Evolutionary conservation across 2,113 vertebrate species (phyloP), one percentile per base, ranked within the genome.

Genomic region (Columbina picui): DNA sequence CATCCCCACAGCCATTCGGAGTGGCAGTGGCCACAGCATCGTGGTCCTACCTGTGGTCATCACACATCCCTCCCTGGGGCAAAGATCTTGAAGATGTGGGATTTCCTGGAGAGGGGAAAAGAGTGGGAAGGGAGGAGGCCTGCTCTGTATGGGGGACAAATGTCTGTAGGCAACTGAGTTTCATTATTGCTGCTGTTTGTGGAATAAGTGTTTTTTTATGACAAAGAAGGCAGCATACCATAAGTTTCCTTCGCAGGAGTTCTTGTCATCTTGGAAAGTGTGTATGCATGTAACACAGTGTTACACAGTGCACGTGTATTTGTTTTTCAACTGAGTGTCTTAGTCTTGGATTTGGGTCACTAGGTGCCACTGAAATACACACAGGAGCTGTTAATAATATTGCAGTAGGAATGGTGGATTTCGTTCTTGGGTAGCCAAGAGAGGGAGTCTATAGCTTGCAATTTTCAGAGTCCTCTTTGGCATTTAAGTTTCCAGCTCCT

Each of bases 21-120:
- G 29, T 0, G 0, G 45, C 64, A 34, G 59, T 26, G 52, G 19
- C 21, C 47, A 14, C 0, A 0, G n/a, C 65, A 47, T 43, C 0
- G 0, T 0, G 1, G 81, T 19, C 68, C 47, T 26, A 30, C 34
- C 20, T 7, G 14, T 1, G 2, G 50, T 7, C 36, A 36, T 36
- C 4, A 2, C 4, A 2, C 2, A 3, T 79, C 63, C 36, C n/a
- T 63, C 57, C 19, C 36, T 1, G 1, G 5, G 6, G 0, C 39
- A 75, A 38, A 36, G 16, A 39, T 12, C 43, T 71, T 74, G 26
- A 29, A 36, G 36, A 38, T 15, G 9, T 9, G 8, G 6, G 7
- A 1, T 43, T 9, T 25, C 38, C 36, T 49, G 20, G 14, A 56
- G 78, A 87, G 43, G 32, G 69, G 60, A 45, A 81, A 59, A 84